Evolutionary conservation across 2,113 vertebrate genomes (phyloP), one percentile per base, ranked within the genome.

Genomic region (Montifringilla adamsi): DNA sequence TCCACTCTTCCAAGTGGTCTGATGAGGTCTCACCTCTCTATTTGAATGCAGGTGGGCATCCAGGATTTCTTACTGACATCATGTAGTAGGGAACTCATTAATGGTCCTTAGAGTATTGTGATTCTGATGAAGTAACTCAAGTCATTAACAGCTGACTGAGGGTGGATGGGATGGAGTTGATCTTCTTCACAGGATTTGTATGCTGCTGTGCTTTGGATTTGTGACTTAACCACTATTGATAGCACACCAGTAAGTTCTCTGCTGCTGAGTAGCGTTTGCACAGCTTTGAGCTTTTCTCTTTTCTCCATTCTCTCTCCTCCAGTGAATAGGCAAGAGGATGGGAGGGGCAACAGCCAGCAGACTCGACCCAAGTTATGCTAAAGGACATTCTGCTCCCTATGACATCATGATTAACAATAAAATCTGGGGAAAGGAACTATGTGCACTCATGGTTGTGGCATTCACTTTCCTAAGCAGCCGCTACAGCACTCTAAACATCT

Each of bases 351-450:
- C 12, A 76, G 14, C 4, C 16, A 35, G n/a, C 16, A 67, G 4
- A 26, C 6, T 35, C 31, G 3, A 59, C n/a, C 12, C 11, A 59
- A 63, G 63, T 26, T 53, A 23, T 27, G 30, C 24, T 75, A 67
- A 50, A 16, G 6, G 5, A 15, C 21, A 14, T 30, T 49, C 7
- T 6, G 0, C 52, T 58, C 7, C 3, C 0, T 35, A 12, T 27
- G 9, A n/a, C 19, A 63, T 30, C 2, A 3, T 41, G 31, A 35
- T 73, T 49, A 87, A 26, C 22, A 64, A 35, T 26, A 84, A 72
- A 53, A 89, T 3, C 28, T n/a, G 23, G 5, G 7, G 5, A 49
- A 89, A 89, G 26, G 26, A 60, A 28, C 28, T 30, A 5, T 1
- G 1, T 22, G n/a, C 9, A 3, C 21, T 53, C 19, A 12, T 8